Base-by-base conservation (phyloP, 2,888 invertebrate species). In the Agriopis aurantiaria region DNA sequence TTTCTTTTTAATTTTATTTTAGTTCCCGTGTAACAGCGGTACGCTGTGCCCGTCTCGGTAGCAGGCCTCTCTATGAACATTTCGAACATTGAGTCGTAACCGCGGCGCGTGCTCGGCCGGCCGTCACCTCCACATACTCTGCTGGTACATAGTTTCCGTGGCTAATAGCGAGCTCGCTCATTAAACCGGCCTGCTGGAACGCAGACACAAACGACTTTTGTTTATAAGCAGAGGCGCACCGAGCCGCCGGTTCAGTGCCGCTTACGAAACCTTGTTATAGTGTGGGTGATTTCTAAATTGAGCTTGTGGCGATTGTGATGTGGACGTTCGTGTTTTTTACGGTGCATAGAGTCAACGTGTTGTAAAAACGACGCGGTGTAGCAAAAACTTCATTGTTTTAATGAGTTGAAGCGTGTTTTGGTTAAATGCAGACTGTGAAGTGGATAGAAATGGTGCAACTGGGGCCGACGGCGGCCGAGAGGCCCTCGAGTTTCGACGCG, bases 361-460 rank as follows among this genome's bases (percentile, higher is more conserved):
- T 60, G 73, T 77, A 76, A 78, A 81, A 75, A 76, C 77, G 75
- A 75, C 73, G 73, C 73, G 71, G 66, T 69, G 73, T 75, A 68
- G 62, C 41, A 64, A 75, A 52, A 56, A 70, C 63, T 64, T 57
- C 60, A 73, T 83, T 79, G 78, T 79, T 79, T 80, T 75, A 75
- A 77, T 82, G 74, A 69, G 79, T 79, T 75, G 75, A 78, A 49
- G 78, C 80, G 76, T 79, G 76, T 77, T 78, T 80, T 73, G 74
- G 75, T 60, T 82, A 84, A 82, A 93, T 93, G 92, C 91, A 92
- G 85, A 89, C 92, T 81, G 89, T 93, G 84, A 93, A 92, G 84
- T 93, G 90, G 89, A 92, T 92, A 86, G 93, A 93, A 80, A 92
- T 93, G 93, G 92, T 93, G 82, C 88, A 88, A 72, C 88, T 93